phyloP scores from a whole-genome alignment of 2,113 vertebrate species.

The Pachyramphus minor region DNA sequence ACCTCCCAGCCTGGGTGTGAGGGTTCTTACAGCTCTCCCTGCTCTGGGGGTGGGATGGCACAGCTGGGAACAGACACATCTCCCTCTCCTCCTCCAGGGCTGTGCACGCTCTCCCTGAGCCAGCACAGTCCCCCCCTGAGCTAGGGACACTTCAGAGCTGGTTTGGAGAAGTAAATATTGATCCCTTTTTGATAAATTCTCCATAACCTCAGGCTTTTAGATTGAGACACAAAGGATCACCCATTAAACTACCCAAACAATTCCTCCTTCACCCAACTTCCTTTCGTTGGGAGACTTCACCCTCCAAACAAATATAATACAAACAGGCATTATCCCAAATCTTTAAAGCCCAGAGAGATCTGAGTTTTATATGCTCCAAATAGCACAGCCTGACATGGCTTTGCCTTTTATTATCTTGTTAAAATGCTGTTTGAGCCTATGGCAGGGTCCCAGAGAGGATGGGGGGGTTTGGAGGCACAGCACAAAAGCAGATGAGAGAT shows the following conservation, averaged over 20 bases:
- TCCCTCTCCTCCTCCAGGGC: background rate
- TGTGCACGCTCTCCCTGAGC: background rate
- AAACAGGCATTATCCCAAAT: constrained; percentile 34
- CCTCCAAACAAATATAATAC: constrained; percentile 5
- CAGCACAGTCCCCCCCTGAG: background rate
- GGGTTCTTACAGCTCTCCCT: background rate
- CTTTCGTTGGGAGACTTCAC: background rate
- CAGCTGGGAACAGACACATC: background rate
- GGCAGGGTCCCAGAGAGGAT: background rate
- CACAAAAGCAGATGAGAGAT: background rate
- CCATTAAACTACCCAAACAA: constrained; percentile 25
- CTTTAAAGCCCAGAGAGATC: constrained; percentile 35
- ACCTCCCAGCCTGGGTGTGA: background rate
- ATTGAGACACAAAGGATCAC: background rate
- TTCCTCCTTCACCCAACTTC: constrained; percentile 9
- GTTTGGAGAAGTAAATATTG: constrained; percentile 17
- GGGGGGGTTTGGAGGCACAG: background rate
- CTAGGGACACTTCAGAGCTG: background rate
- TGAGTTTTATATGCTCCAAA: constrained; percentile 13
- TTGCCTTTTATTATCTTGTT: constrained; percentile 54
- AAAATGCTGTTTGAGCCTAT: background rate
- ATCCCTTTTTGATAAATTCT: background rate
- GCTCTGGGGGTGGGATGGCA: background rate
- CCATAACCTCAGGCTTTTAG: background rate
- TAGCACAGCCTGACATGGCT: background rate